Conservation (phyloP, 2,113 vertebrate genomes). For the Corvus hawaiiensis region DNA sequence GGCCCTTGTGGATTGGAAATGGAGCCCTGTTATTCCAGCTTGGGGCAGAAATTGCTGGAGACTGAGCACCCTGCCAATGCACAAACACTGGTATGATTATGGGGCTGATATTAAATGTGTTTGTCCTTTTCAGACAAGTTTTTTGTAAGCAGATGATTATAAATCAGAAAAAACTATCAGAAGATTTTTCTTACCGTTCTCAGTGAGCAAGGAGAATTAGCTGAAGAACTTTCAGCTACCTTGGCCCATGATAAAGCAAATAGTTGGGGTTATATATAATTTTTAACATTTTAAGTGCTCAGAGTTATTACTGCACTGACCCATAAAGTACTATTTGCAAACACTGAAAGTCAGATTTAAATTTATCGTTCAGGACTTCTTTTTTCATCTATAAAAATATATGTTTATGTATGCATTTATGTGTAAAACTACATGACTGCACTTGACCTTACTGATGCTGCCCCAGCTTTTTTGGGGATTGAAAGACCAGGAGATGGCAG, state of each 20-base stretch:
- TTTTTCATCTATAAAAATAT: not conserved
- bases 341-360: not conserved
- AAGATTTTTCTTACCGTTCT: not conserved
- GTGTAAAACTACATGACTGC: not conserved
- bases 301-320: not conserved
- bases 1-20: not conserved
- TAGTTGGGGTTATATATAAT: not conserved
- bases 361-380: not conserved
- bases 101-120: not conserved
- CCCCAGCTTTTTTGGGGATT: not conserved
- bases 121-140: not conserved
- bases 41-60: not conserved
- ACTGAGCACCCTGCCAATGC: not conserved
- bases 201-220: not conserved
- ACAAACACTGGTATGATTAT: not conserved
- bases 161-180: not conserved
- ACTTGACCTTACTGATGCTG: too few species aligned
- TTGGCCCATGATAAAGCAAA: not conserved
- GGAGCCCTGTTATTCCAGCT: not conserved
- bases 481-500: conserved; percentile 44
- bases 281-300: not conserved
- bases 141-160: not conserved
- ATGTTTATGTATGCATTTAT: rapidly evolving
- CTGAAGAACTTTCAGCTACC: not conserved
- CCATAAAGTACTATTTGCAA: not conserved